These are phyloP conservation scores for Asteroscopus sphinx DNA, from an alignment of 2,888 invertebrate species.

Conservation along the genomic window DNA sequence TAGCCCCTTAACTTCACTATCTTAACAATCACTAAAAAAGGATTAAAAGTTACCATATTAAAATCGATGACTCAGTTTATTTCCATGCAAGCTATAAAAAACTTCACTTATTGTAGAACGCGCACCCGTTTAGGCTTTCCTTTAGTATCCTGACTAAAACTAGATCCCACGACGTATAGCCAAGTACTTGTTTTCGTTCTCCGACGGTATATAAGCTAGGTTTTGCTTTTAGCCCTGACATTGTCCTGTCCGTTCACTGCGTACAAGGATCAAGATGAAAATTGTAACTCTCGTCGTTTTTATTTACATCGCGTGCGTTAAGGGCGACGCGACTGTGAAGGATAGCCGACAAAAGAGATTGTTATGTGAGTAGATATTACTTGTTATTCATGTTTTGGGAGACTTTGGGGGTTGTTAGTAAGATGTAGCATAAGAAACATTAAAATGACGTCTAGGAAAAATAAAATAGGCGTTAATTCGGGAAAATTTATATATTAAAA, in stretches of 20 bases:
- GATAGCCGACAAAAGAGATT: constrained; percentile 44
- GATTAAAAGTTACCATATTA: constrained; percentile 17
- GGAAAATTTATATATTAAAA: no score
- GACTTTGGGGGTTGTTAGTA: neutral
- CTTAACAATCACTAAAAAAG: constrained; percentile 12
- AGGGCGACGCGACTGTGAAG: constrained; percentile 47
- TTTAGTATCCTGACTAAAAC: constrained; percentile 79
- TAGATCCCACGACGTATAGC: constrained; percentile 80
- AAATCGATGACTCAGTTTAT: constrained; percentile 44
- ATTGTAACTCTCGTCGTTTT: constrained; percentile 64
- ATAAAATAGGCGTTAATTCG: no score
- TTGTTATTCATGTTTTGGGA: neutral
- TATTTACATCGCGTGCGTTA: constrained; percentile 50
- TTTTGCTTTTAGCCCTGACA: constrained; percentile 83
- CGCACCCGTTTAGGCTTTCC: constrained; percentile 83
- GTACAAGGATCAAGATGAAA: constrained; percentile 69
- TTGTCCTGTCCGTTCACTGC: constrained; percentile 75
- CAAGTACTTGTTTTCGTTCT: constrained; percentile 75
- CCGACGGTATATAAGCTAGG: constrained; percentile 86
- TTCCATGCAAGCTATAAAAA: constrained; percentile 36
- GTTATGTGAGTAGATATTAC: constrained; percentile 45
- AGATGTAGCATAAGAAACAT: no score
- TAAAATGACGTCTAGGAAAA: no score
- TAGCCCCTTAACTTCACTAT: neutral
- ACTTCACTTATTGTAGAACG: constrained; percentile 65